Conservation (phyloP, 2,797 vertebrate genomes). For the Sitta carolinensis region DNA sequence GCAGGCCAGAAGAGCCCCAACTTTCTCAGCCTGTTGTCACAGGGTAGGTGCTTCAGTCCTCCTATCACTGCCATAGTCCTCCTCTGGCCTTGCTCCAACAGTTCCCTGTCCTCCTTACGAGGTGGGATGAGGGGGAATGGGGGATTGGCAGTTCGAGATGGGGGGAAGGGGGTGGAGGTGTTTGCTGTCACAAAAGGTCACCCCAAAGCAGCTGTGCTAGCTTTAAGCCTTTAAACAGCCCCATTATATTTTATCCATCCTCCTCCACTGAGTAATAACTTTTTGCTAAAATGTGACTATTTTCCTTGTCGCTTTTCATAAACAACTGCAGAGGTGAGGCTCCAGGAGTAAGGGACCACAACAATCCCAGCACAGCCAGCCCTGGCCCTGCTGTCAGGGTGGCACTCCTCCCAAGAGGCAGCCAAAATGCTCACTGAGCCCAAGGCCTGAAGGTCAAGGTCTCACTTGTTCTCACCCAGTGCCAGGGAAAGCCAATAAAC, state of each 20-base stretch:
- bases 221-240: background rate
- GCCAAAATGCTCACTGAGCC: rapidly evolving
- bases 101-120: background rate
- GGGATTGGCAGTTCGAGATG: rapidly evolving
- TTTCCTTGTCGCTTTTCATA: background rate
- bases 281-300: background rate
- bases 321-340: background rate
- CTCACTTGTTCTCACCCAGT: background rate
- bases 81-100: background rate
- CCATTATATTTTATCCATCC: rapidly evolving
- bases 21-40: background rate
- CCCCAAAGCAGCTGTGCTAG: background rate
- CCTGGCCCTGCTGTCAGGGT: rapidly evolving
- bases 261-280: rapidly evolving
- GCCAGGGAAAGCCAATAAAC: background rate
- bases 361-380: background rate
- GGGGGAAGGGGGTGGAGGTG: no score
- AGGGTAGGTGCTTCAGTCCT: background rate
- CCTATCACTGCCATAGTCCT: rapidly evolving
- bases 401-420: rapidly evolving
- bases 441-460: background rate
- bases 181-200: background rate
- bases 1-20: background rate
- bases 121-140: background rate
- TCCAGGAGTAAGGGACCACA: background rate